These are phyloP conservation scores for Sipha maydis DNA, from an alignment of 2,888 invertebrate species.

Conservation along the genomic window DNA sequence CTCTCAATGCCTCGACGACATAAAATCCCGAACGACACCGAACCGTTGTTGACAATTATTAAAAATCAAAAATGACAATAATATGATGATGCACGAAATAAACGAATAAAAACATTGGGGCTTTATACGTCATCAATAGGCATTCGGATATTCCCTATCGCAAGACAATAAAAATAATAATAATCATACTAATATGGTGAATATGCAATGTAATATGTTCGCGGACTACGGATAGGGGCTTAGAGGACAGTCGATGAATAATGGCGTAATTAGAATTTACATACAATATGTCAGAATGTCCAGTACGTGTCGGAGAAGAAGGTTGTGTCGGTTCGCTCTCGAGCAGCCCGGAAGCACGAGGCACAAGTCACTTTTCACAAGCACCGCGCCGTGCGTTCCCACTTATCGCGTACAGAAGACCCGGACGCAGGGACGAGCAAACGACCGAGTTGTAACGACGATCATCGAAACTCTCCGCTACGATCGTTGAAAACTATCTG, in stretches of 20 bases:
- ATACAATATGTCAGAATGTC: constrained; percentile 44
- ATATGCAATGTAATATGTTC: constrained; percentile 61
- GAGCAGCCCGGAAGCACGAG: background rate
- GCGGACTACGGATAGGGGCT: background rate
- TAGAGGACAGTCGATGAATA: background rate
- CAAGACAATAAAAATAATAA: background rate
- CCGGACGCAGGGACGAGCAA: no score
- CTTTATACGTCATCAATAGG: constrained; percentile 15
- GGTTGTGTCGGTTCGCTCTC: background rate
- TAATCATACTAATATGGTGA: constrained; percentile 35
- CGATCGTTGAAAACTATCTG: no score
- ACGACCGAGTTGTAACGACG: no score
- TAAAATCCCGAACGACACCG: background rate
- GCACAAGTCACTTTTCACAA: no score
- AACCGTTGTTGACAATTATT: constrained; percentile 3
- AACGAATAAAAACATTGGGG: constrained; percentile 11
- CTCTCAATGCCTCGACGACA: background rate
- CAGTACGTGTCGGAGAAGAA: background rate
- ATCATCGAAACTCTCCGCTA: no score
- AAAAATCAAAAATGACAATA: constrained; percentile 7
- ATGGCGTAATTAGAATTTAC: constrained; percentile 44
- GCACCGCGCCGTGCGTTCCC: no score
- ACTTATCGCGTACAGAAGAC: no score
- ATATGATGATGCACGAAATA: background rate
- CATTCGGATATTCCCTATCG: constrained; percentile 39